Evolutionary conservation across 2,888 invertebrate species (phyloP), one percentile per base, ranked within the genome.

Genomic region (Lepidocyrtoides sp.): DNA sequence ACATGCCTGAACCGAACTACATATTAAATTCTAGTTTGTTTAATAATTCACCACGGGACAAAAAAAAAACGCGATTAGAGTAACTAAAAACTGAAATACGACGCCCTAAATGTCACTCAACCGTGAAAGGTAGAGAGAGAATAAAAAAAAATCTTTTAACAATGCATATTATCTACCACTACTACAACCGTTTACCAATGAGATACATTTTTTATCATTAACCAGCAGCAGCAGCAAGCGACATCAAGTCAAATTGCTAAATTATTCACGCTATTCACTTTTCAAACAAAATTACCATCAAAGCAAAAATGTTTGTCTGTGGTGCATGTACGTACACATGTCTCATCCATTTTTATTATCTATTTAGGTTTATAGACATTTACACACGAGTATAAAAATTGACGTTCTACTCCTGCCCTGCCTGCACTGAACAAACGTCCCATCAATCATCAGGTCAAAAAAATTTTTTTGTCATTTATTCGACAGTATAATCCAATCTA

Each of bases 101-200:
- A 88, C 69, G 69, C 88, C 88, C 81, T 51, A 20, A 10, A 54
- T 66, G 36, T 81, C 88, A 81, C 51, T 81, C 81, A 88, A 88
- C 81, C 88, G 72, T 88, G 81, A 88, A 88, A 88, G 54, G 77
- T 79, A 79, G 26, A n/a, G 36, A 41, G n/a, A 44, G 29, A 60
- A 7, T 57, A 44, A 48, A 23, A 44, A 63, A 83, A 48, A 51
- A 51, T 51, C 51, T 17, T 14, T 12, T n/a, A n/a, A n/a, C n/a
- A n/a, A n/a, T n/a, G n/a, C n/a, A 79, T n/a, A 44, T 66, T 23
- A 4, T 32, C 29, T 29, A n/a, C 0, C 8, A 12, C 4, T 5
- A 23, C 41, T 48, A 48, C 23, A 36, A 69, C 7, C 36, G n/a
- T 48, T 60, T 20, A 48, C 2, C 2, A 8, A n/a, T 17, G 17